Evolutionary conservation across 1,140 invertebrate species (phyloP).

Genomic region (Drosophila tropicalis): DNA sequence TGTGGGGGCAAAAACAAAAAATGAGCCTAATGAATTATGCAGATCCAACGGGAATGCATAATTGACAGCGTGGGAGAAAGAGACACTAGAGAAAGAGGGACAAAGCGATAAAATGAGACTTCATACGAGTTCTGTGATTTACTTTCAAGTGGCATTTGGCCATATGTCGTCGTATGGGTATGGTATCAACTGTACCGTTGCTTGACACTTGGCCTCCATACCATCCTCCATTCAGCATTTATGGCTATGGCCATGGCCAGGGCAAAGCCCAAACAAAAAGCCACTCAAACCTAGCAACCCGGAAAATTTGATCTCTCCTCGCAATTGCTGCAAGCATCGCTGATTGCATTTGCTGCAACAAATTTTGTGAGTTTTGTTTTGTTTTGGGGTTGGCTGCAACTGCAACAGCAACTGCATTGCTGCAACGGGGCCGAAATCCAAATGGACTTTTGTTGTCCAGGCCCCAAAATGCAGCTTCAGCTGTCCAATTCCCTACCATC

Average conservation of each 20-base stretch:
- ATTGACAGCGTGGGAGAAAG: neutral
- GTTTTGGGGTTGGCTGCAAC: slow-evolving; percentile 28
- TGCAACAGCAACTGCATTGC: slow-evolving; percentile 49
- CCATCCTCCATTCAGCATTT: no score
- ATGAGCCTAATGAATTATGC: slow-evolving; percentile 61
- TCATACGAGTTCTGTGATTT: slow-evolving; percentile 39
- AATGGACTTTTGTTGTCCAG: slow-evolving; percentile 68
- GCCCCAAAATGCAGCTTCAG: slow-evolving; percentile 61
- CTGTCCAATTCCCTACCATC: neutral
- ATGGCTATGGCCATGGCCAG: no score
- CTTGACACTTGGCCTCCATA: slow-evolving; percentile 51
- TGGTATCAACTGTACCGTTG: slow-evolving; percentile 43
- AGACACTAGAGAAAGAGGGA: neutral
- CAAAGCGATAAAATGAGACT: neutral
- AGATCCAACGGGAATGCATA: slow-evolving; percentile 26
- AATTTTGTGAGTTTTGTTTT: slow-evolving; percentile 42
- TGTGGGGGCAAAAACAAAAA: slow-evolving; percentile 25
- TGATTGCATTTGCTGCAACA: slow-evolving; percentile 60
- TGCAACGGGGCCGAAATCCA: slow-evolving; percentile 55
- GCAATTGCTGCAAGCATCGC: slow-evolving; percentile 22
- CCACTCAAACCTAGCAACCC: slow-evolving; percentile 18
- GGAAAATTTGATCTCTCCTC: slow-evolving; percentile 6
- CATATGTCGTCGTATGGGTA: slow-evolving; percentile 30
- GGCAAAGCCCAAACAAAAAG: slow-evolving; percentile 36
- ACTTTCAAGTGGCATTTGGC: slow-evolving; percentile 38